Base-by-base conservation (phyloP, 1,140 invertebrate species). In the Eupeodes corollae region DNA sequence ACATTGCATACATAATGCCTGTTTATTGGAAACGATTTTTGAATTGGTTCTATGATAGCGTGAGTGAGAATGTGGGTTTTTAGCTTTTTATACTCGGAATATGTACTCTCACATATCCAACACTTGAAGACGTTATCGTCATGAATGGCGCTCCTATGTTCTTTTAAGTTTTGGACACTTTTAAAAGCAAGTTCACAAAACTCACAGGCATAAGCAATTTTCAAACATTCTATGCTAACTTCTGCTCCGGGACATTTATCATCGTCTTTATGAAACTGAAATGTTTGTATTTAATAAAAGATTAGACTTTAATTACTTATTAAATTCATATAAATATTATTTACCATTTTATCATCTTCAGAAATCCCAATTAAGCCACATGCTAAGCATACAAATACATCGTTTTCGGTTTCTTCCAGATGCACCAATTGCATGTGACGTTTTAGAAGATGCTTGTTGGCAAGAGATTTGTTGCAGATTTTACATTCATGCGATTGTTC, bases 1-100 rank as follows among this genome's bases (percentile, higher is more conserved):
- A 55, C 52, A 48, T 65, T 54, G 16, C 62, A 65, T 54, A 65
- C 59, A 43, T 52, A 61, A 21, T 50, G 52, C 1, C 57, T 39
- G 18, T 52, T 57, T 31, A 65, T 33, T 2, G 50, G 45, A 56
- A 40, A 63, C 51, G 0, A 52, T 41, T 42, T 11, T 21, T 50
- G 51, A 5, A 52, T 49, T 44, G 56, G 50, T 18, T 51, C 49
- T 6, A 45, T 31, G 44, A 62, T 54, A 6, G 57, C 30, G 6
- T 55, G 55, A 18, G 48, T 42, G 15, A 47, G 47, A 26, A 42
- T 26, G 21, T 63, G 56, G 16, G 54, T 53, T 6, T 60, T 58
- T 45, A 63, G 61, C 1, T 56, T 39, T 47, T 62, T 61, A 49
- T 55, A 55, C n/a, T 56, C 51, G 0, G 42, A 14, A 33, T 65